Percentiles rank a stretch among this genome's conserved stretches.
Conservation (phyloP, 2,113 vertebrate genomes). For the Pluvialis apricaria region DNA sequence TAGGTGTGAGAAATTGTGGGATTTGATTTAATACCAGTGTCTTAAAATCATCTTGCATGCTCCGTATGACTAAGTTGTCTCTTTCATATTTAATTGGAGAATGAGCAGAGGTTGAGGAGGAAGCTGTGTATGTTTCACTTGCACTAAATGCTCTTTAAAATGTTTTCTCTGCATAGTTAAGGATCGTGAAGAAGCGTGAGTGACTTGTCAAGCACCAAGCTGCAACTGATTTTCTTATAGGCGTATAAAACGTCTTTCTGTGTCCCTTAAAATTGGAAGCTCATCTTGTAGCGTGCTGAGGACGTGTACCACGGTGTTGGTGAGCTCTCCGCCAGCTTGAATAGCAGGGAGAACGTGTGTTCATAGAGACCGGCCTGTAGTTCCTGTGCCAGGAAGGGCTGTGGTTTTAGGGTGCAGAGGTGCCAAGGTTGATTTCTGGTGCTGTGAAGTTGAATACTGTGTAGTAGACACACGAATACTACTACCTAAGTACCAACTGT, state of each 20-base stretch:
- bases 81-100: not conserved
- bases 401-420: not conserved
- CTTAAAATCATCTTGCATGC: not conserved
- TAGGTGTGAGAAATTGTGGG: constrained; percentile 37
- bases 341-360: rapidly evolving
- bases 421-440: not conserved
- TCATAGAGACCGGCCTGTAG: not conserved
- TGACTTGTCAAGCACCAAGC: not conserved
- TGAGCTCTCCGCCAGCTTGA: not conserved
- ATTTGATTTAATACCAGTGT: constrained; percentile 15
- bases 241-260: not conserved
- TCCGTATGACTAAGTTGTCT: not conserved
- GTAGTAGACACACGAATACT: rapidly evolving
- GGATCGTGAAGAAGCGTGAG: not conserved
- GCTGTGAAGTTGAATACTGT: not conserved
- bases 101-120: not conserved
- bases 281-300: rapidly evolving
- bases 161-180: not conserved
- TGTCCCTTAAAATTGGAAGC: not conserved
- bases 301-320: rapidly evolving
- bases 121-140: not conserved
- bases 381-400: not conserved
- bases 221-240: not conserved
- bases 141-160: not conserved
- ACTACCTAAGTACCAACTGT: not conserved